These are phyloP conservation scores for Enteromius viviparus DNA, from an alignment of 2,797 vertebrate genomes.

Conservation along the genomic window DNA sequence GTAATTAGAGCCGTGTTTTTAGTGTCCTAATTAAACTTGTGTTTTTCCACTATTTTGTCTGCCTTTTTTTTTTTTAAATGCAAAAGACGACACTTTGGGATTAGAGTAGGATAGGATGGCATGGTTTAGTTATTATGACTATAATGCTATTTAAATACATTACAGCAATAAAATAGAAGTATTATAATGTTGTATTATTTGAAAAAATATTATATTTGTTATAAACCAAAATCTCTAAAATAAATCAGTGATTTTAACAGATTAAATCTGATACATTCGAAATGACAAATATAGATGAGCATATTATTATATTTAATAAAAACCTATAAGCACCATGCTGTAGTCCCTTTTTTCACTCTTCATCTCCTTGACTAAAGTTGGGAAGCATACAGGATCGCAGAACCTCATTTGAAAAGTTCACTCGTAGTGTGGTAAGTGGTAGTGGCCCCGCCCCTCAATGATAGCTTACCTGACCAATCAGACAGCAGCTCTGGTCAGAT, in stretches of 20 bases:
- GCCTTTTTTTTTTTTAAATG: not conserved
- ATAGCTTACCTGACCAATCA: slow-evolving; percentile 49
- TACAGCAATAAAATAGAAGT: not conserved
- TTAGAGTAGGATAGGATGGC: not conserved
- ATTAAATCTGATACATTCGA: not conserved
- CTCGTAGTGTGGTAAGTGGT: slow-evolving; percentile 84
- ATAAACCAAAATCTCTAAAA: not conserved
- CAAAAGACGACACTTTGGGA: not conserved
- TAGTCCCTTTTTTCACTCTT: slow-evolving; percentile 40
- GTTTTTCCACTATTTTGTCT: not conserved
- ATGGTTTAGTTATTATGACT: not conserved
- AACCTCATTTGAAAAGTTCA: slow-evolving; percentile 86
- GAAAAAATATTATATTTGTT: not conserved
- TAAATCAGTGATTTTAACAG: not conserved
- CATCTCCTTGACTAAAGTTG: slow-evolving; percentile 72
- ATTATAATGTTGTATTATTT: not conserved
- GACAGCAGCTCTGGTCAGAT: slow-evolving; percentile 46
- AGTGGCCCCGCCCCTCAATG: slow-evolving; percentile 4
- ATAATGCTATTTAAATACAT: not conserved
- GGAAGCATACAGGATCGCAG: slow-evolving; percentile 81
- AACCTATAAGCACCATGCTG: slow-evolving; percentile 7
- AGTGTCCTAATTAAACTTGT: not conserved
- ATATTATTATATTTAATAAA: not conserved
- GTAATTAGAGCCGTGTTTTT: not conserved
- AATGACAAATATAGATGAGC: not conserved